These are phyloP conservation scores for western clawed frog (Xenopus tropicalis) DNA, from an alignment of 2,113 vertebrate species.

Conservation along the genomic window UCB_Xtro_10.0 CM004446.2:4115001-4115500, in stretches of 20 bases:
- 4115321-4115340: constrained; percentile 93
- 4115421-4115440: no score
- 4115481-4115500: no score
- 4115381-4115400: no score
- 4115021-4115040: constrained; percentile 51
- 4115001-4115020: no score
- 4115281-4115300: constrained; percentile 82
- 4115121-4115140: no score
- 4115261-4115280: constrained; percentile 82
- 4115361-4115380: neutral
- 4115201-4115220: constrained; percentile 51
- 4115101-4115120: no score
- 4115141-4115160: no score
- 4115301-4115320: constrained; percentile 89
- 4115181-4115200: constrained; percentile 25
- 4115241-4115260: constrained; percentile 95
- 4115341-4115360: constrained; percentile 69
- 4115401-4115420: no score
- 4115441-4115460: no score
- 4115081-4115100: no score
- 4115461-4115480: no score
- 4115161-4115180: no score
- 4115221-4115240: constrained; percentile 96
- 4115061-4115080: constrained; percentile 47
- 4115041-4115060: constrained; percentile 96